Base-by-base conservation (phyloP, 2,797 vertebrate species). In the Sebastes flavidus region DNA sequence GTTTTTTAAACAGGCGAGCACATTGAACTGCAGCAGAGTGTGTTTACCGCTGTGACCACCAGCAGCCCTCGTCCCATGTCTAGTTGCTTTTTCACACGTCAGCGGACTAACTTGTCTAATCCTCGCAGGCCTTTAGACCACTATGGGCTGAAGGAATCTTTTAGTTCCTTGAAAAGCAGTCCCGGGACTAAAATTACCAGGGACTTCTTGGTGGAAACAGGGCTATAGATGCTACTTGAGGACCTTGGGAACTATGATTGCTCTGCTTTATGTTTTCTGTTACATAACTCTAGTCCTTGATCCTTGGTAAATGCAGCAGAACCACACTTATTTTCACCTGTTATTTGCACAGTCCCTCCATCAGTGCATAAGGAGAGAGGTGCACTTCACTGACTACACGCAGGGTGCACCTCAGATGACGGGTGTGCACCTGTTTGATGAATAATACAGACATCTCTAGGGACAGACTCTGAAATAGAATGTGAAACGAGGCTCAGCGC, bases 381-480 rank as follows among this genome's bases (percentile, higher is more conserved):
- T 55, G 30, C 30, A 65, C 63, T 65, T 63, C 69, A 60, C 76
- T 36, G 25, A n/a, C 29, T 30, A 71, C 32, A 56, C 30, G 52
- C 52, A 30, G 29, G 24, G n/a, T 77, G 34, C 14, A 18, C 32
- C 54, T 61, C 22, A 27, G 27, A 67, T 78, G 61, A 65, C 18
- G 60, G 72, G 56, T 68, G 38, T 71, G 78, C n/a, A 69, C 63
- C 63, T 49, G 27, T 71, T 73, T 55, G 65, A 81, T 76, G 65
- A 80, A 75, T 76, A 75, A 76, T 42, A 76, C 22, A 73, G 67
- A 72, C 62, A 52, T 69, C 63, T 83, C 66, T 1, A 5, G 27
- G 49, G 52, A 62, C 67, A 74, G 34, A 72, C 74, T 81, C 66
- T 81, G 58, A 81, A 78, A 70, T 52, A 42, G 25, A 60, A 77